Conservation (phyloP, 2,888 invertebrate species). For the Sphaeridia pumilis region DNA sequence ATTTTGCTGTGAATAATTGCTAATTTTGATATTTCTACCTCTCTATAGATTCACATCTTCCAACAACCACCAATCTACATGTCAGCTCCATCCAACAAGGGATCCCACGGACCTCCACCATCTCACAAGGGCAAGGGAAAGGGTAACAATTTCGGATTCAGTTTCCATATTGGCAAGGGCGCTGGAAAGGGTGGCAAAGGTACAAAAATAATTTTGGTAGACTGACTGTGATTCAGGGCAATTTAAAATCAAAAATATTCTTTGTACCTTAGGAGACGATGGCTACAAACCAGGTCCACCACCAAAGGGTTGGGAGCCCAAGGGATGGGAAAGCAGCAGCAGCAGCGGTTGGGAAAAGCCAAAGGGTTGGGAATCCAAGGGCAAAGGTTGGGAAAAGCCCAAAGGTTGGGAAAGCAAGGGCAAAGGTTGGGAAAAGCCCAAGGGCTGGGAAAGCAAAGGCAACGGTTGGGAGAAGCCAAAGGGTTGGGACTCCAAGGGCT, state of each 20-base stretch:
- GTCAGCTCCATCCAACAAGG: constrained; percentile 18
- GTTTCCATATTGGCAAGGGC: constrained; percentile 8
- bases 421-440: not conserved
- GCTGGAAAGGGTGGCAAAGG: not conserved
- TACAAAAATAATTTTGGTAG: not conserved
- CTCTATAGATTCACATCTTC: constrained; percentile 38
- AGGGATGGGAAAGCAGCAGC: not conserved
- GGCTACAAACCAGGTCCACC: constrained; percentile 15
- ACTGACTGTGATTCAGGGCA: not conserved
- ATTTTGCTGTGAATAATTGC: too few species aligned
- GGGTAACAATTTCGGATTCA: not conserved
- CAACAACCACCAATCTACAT: constrained; percentile 36
- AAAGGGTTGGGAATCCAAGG: constrained; percentile 3
- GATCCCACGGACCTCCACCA: constrained; percentile 13
- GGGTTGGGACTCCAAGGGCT: constrained; percentile 2
- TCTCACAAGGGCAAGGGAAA: not conserved
- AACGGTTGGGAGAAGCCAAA: not conserved
- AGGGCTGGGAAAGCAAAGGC: not conserved
- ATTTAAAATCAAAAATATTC: too few species aligned
- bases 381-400: not conserved
- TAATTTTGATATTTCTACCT: not conserved
- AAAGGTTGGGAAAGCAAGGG: constrained; percentile 1
- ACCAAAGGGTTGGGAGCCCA: constrained; percentile 11
- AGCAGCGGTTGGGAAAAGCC: not conserved
- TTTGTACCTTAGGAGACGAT: too few species aligned